phyloP scores from a whole-genome alignment of 1,140 invertebrate species.

The Drosophila equinoxialis region DNA sequence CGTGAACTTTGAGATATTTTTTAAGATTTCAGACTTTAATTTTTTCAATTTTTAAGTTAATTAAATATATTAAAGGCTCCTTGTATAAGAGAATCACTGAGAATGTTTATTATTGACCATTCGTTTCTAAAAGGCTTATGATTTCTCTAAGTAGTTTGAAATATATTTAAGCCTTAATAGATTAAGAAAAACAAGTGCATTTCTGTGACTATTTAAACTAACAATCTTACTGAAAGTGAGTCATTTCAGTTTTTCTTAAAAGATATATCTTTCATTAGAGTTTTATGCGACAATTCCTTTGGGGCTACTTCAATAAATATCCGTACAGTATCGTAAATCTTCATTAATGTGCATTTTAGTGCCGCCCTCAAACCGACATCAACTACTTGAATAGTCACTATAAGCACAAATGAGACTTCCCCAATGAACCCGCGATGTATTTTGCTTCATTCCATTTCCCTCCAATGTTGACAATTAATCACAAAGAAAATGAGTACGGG shows the following conservation, averaged over 20 bases:
- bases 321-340: conserved; percentile 52
- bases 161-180: neutral
- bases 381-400: conserved; percentile 42
- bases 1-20: too few relatives aligned
- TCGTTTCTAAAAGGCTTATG: too few relatives aligned
- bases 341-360: conserved; percentile 44
- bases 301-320: neutral
- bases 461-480: conserved; percentile 71
- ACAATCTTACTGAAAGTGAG: neutral
- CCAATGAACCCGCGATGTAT: neutral
- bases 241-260: neutral
- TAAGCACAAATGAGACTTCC: conserved; percentile 37
- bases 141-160: too few relatives aligned
- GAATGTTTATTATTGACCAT: too few relatives aligned
- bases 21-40: too few relatives aligned
- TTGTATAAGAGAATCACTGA: too few relatives aligned
- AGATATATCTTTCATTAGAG: neutral
- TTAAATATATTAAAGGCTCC: too few relatives aligned
- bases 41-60: too few relatives aligned
- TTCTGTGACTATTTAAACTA: neutral
- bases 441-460: neutral
- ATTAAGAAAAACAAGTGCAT: too few relatives aligned
- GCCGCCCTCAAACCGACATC: conserved; percentile 7
- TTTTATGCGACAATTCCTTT: neutral
- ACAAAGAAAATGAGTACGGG: conserved; percentile 49